These are phyloP conservation scores for Andinoacara biseriatus DNA, from an alignment of 2,113 vertebrate genomes.

Conservation along the genomic window DNA sequence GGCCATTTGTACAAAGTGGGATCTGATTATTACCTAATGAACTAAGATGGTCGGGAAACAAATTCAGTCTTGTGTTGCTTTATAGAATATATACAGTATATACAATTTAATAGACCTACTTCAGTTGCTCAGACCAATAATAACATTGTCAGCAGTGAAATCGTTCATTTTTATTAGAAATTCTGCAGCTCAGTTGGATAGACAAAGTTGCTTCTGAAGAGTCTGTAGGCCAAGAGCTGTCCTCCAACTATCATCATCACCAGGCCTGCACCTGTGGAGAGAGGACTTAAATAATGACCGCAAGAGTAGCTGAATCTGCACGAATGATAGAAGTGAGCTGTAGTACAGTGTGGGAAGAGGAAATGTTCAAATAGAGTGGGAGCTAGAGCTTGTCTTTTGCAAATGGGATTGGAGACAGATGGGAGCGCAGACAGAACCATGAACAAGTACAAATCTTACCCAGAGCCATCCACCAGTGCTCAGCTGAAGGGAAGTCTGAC, in stretches of 20 bases:
- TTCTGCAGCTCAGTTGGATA: slow-evolving; percentile 85
- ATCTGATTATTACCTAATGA: neutral
- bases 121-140: neutral
- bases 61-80: neutral
- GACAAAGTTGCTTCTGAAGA: slow-evolving; percentile 91
- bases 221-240: slow-evolving; percentile 87
- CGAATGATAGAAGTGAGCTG: neutral
- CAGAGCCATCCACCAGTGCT: slow-evolving; percentile 83
- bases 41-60: neutral
- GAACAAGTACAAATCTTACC: slow-evolving; percentile 67
- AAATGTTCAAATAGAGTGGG: neutral
- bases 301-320: neutral
- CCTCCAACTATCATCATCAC: slow-evolving; percentile 89
- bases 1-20: slow-evolving; percentile 29
- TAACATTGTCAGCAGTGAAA: neutral
- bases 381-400: neutral
- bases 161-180: slow-evolving; percentile 78
- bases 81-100: neutral
- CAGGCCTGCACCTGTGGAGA: slow-evolving; percentile 83
- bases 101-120: neutral
- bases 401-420: neutral
- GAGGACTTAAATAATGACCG: neutral
- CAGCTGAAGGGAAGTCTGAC: slow-evolving; percentile 80
- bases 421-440: neutral
- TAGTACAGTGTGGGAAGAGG: neutral